A percentile compares a stretch with the other conserved stretches of the same genome.
phyloP scores from a whole-genome alignment of 2,888 invertebrate species.

The Acrocera orbiculus region DNA sequence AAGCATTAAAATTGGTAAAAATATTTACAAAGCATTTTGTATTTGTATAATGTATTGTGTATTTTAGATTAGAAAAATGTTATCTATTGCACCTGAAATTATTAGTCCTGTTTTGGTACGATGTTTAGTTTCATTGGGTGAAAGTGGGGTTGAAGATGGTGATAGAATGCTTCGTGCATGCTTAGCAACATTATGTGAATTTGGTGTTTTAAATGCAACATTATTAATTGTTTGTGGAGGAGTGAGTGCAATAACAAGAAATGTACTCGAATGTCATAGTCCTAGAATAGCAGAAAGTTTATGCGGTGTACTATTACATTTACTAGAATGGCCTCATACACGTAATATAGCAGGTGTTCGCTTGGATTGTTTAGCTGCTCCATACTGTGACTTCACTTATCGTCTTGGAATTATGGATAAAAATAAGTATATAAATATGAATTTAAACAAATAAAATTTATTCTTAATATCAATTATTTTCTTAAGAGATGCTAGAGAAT shows the following conservation, averaged over 20 bases:
- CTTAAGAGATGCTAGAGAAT: conserved; percentile 53
- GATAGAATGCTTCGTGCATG: conserved; percentile 73
- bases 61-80: conserved; percentile 35
- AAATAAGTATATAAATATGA: conserved; percentile 37
- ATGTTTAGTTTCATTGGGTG: conserved; percentile 66
- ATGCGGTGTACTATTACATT: conserved; percentile 68
- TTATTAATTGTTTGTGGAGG: conserved; percentile 67
- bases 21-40: not conserved
- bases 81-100: conserved; percentile 43
- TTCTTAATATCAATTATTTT: conserved; percentile 1
- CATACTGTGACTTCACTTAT: conserved; percentile 83
- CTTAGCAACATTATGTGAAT: conserved; percentile 73
- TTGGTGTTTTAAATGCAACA: conserved; percentile 69
- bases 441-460: not conserved
- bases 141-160: conserved; percentile 52
- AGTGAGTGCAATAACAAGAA: conserved; percentile 63
- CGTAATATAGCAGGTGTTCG: conserved; percentile 59
- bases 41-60: not conserved
- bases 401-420: conserved; percentile 52
- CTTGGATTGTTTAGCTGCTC: conserved; percentile 74
- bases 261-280: conserved; percentile 68
- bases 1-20: conserved; percentile 72
- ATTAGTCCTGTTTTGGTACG: conserved; percentile 62
- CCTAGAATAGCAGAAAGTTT: conserved; percentile 82
- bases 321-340: conserved; percentile 70